A percentile compares a stretch with the other conserved stretches of the same genome.
Conservation (phyloP, 2,797 vertebrate species). For the Leuciscus waleckii region DNA sequence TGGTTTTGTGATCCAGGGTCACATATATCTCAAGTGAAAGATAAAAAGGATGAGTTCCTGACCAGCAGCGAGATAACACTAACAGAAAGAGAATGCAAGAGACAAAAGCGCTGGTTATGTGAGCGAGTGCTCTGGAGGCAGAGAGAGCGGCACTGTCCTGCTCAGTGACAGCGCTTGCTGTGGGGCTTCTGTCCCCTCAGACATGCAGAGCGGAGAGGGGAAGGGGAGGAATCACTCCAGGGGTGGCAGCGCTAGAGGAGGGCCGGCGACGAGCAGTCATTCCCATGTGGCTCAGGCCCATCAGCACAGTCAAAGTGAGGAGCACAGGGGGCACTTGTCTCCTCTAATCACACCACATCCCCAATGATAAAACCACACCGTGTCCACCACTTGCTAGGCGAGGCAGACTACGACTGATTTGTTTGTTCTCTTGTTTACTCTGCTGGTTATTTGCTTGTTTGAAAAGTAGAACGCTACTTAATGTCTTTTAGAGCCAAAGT, state of each 20-base stretch:
- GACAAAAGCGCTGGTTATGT: constrained; percentile 26
- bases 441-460: background rate
- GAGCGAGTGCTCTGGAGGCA: constrained; percentile 12
- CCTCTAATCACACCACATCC: constrained; percentile 66
- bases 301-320: constrained; percentile 71
- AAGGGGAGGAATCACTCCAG: constrained; percentile 72
- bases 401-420: background rate
- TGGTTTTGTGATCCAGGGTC: too few relatives aligned
- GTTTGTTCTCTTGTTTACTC: constrained; percentile 7
- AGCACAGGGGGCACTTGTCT: constrained; percentile 64
- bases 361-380: constrained; percentile 15
- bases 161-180: constrained; percentile 9
- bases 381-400: background rate
- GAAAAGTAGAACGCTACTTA: background rate
- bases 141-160: background rate
- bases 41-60: background rate
- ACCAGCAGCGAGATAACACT: background rate
- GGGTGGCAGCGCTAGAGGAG: constrained; percentile 40
- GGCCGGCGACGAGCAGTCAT: constrained; percentile 71
- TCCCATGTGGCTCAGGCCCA: constrained; percentile 79
- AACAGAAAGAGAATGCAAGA: constrained; percentile 20
- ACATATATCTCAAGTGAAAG: background rate
- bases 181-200: constrained; percentile 34
- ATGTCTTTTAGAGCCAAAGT: background rate
- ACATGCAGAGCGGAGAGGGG: constrained; percentile 37